Percentiles rank a stretch among this genome's conserved stretches.
Evolutionary conservation across 1,140 invertebrate species (phyloP).

Genomic region (Whitmania pigra): DNA sequence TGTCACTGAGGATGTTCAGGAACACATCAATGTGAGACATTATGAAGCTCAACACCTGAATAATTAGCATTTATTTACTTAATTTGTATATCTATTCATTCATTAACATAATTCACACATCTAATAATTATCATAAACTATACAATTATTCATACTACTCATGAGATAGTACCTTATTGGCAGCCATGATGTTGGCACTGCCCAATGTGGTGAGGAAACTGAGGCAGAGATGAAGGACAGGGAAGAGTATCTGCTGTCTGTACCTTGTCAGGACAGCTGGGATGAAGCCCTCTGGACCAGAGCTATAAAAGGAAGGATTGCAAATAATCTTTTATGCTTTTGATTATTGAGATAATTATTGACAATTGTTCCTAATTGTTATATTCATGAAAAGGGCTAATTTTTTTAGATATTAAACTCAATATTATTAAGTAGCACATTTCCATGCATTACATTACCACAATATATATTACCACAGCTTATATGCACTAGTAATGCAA

Average conservation of each 20-base stretch:
- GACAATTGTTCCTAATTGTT: too few species aligned
- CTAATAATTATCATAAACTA: constrained; percentile 13
- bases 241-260: constrained; percentile 60
- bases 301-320: background rate
- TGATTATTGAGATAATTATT: background rate
- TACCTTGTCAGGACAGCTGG: constrained; percentile 56
- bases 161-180: constrained; percentile 49
- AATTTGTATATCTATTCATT: background rate
- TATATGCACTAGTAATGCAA: too few species aligned
- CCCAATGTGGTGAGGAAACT: constrained; percentile 67
- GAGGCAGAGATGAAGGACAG: constrained; percentile 61
- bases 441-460: too few species aligned
- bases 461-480: too few species aligned
- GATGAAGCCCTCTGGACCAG: constrained; percentile 42
- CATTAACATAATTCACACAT: constrained; percentile 16
- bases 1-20: constrained; percentile 58
- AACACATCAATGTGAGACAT: constrained; percentile 67
- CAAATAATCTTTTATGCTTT: background rate
- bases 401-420: too few species aligned
- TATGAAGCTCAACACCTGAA: constrained; percentile 57
- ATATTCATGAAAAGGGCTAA: background rate
- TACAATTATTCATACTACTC: background rate
- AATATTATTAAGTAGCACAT: too few species aligned
- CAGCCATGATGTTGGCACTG: constrained; percentile 61
- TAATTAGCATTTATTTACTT: background rate